A percentile compares a stretch with the other conserved stretches of the same genome.
Evolutionary conservation across 2,888 invertebrate species (phyloP).

Genomic region (Stomorhina lunata): DNA sequence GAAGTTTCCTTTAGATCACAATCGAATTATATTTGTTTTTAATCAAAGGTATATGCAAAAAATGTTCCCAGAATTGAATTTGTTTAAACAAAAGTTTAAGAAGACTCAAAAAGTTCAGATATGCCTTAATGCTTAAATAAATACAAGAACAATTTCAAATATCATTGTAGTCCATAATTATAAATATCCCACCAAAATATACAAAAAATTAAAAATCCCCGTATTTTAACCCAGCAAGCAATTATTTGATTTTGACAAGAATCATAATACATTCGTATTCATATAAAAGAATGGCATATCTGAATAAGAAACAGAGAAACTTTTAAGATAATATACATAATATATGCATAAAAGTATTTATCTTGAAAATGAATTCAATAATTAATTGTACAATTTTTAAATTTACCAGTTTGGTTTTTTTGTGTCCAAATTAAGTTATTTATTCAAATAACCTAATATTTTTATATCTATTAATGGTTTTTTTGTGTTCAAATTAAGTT

Average conservation of each 20-base stretch:
- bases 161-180: neutral
- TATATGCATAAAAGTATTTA: too few species aligned
- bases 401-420: too few species aligned
- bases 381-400: neutral
- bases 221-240: neutral
- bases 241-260: neutral
- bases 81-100: neutral
- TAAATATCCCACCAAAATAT: too few species aligned
- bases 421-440: too few species aligned
- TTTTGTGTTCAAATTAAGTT: too few species aligned
- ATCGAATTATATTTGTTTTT: neutral
- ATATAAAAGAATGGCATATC: constrained; percentile 36
- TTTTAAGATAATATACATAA: neutral
- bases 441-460: too few species aligned
- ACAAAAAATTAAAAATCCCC: too few species aligned
- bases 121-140: constrained; percentile 54
- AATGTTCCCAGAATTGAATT: neutral
- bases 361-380: neutral
- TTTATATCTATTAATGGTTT: too few species aligned
- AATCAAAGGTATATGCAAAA: neutral
- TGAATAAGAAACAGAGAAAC: neutral
- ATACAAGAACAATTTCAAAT: neutral
- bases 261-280: neutral
- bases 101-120: constrained; percentile 65
- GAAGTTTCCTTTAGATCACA: constrained; percentile 6